Evolutionary conservation across 2,113 vertebrate species (phyloP).

Genomic region (Andinoacara biseriatus): DNA sequence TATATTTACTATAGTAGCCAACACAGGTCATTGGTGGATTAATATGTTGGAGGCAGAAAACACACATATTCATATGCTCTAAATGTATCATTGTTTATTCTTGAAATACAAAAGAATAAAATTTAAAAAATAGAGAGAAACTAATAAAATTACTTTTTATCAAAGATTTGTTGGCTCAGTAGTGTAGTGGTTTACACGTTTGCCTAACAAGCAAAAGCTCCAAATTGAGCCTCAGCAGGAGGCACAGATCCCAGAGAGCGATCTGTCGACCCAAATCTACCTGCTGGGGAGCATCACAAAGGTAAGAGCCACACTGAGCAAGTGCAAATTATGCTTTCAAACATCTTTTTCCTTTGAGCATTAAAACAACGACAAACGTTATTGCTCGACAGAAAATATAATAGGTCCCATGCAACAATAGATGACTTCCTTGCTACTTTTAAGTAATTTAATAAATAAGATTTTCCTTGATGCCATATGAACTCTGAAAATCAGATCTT

Average conservation of each 20-base stretch:
- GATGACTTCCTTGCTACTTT: not conserved
- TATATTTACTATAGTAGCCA: not conserved
- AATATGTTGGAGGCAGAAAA: not conserved
- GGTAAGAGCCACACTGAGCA: not conserved
- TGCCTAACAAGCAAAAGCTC: not conserved
- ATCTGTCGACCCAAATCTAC: not conserved
- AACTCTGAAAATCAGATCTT: not conserved
- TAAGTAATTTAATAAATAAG: not conserved
- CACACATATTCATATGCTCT: not conserved
- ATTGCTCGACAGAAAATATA: not conserved
- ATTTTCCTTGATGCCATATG: not conserved
- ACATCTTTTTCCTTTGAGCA: too few species aligned
- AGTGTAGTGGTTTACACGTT: not conserved
- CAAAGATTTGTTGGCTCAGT: not conserved
- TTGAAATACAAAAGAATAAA: not conserved
- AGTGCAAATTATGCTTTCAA: not conserved
- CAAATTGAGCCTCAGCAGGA: rapidly evolving
- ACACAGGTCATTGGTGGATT: not conserved
- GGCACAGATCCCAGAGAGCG: not conserved
- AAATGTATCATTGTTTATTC: not conserved
- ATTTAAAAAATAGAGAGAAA: not conserved
- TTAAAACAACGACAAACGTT: not conserved
- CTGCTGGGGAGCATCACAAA: too few species aligned
- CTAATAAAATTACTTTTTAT: rapidly evolving
- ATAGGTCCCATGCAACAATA: not conserved